Conservation (phyloP, 2,888 invertebrate genomes). For the Auanema sp. region DNA sequence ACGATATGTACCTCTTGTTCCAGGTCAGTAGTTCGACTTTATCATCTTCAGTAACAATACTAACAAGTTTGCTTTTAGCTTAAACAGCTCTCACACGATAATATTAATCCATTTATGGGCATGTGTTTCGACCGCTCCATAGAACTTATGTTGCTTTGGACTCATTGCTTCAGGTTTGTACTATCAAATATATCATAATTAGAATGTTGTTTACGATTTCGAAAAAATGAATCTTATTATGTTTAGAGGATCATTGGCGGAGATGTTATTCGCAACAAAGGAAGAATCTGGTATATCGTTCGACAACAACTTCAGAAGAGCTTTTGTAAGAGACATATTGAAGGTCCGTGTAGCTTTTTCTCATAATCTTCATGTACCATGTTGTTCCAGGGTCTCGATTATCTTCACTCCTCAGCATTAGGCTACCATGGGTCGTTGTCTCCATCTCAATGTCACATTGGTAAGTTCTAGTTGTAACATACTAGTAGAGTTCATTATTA, state of each 20-base stretch:
- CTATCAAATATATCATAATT: neutral
- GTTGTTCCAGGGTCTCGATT: conserved; percentile 53
- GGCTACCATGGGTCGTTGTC: conserved; percentile 57
- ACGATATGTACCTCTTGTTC: conserved; percentile 45
- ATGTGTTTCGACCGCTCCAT: conserved; percentile 44
- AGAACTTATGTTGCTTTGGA: conserved; percentile 47
- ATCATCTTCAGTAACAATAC: neutral
- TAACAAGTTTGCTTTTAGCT: conserved; percentile 37
- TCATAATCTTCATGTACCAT: neutral
- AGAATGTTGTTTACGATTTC: neutral
- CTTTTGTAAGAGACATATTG: conserved; percentile 59
- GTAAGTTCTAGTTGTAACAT: neutral
- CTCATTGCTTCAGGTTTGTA: conserved; percentile 33
- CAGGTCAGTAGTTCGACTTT: conserved; percentile 25
- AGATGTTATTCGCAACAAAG: conserved; percentile 42
- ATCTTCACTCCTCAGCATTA: conserved; percentile 48
- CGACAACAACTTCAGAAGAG: conserved; percentile 50
- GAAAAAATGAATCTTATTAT: neutral
- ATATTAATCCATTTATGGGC: conserved; percentile 58
- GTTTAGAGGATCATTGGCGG: conserved; percentile 48
- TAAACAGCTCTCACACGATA: conserved; percentile 56
- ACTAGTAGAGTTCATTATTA: neutral
- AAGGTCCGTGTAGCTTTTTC: conserved; percentile 36
- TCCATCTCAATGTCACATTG: conserved; percentile 53
- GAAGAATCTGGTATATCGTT: conserved; percentile 16